Evolutionary conservation across 1,140 invertebrate genomes (phyloP).

Genomic region (Chlorops oryzae): DNA sequence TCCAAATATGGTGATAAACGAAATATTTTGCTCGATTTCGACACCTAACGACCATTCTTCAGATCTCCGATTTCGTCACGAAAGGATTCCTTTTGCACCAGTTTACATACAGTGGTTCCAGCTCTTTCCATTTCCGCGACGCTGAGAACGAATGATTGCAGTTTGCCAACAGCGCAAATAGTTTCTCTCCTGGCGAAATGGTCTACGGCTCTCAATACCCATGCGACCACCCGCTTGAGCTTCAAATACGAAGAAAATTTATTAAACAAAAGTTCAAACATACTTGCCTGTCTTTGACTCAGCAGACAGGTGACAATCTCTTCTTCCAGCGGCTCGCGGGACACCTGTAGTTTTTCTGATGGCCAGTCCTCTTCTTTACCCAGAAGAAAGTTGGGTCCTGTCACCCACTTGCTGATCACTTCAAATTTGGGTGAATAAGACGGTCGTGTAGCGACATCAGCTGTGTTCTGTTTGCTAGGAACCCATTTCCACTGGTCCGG

Average conservation of each 20-base stretch:
- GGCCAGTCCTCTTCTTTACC: constrained; percentile 9
- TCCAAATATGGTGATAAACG: no score
- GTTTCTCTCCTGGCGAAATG: no score
- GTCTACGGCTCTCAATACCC: constrained; percentile 1
- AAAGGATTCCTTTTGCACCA: no score
- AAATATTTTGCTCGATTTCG: no score
- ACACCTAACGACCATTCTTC: no score
- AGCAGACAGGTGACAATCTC: neutral
- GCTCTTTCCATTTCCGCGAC: no score
- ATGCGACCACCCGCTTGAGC: neutral
- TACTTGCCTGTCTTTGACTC: neutral
- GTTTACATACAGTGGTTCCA: no score
- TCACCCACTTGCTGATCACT: constrained; percentile 13
- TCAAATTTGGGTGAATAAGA: neutral
- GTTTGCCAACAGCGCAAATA: no score
- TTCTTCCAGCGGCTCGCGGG: neutral
- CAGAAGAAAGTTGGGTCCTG: constrained; percentile 20
- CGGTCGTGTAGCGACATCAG: constrained; percentile 24
- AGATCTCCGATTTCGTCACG: no score
- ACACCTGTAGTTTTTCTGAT: neutral
- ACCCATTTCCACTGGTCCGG: constrained; percentile 24
- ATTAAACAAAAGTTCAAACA: neutral
- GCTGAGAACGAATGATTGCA: no score
- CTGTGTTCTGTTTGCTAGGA: constrained; percentile 28
- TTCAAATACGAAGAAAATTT: constrained; percentile 1